These are phyloP conservation scores for Meriones unguiculatus DNA, from an alignment of 2,113 vertebrate genomes.

Conservation along the genomic window DNA sequence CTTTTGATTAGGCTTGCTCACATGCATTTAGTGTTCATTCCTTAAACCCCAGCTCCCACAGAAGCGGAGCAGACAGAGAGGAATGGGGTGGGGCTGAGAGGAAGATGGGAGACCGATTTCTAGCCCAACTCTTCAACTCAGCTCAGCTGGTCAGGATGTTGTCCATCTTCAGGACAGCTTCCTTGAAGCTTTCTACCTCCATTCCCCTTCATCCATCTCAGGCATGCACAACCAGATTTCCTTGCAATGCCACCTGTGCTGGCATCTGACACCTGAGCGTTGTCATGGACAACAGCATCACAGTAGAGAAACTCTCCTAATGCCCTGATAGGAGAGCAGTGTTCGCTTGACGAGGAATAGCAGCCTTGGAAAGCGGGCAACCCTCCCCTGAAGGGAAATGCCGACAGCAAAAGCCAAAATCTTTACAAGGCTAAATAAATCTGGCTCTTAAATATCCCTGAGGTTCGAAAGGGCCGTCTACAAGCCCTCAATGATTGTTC, in stretches of 20 bases:
- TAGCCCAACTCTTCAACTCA: neutral
- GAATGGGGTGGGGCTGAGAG: neutral
- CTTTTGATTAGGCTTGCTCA: neutral
- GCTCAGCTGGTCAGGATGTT: neutral
- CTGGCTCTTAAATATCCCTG: neutral
- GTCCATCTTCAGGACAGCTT: slow-evolving; percentile 7
- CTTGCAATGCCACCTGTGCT: neutral
- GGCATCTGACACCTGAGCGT: neutral
- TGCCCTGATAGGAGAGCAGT: neutral
- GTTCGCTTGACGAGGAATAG: slow-evolving; percentile 7
- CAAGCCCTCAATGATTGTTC: neutral
- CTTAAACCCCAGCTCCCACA: neutral
- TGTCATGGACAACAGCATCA: neutral
- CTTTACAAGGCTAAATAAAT: neutral
- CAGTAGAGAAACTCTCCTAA: neutral
- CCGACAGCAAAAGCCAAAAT: neutral
- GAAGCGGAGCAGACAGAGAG: neutral
- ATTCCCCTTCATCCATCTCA: neutral
- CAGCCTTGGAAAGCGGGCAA: neutral
- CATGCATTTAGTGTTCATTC: neutral
- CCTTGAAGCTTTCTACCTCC: slow-evolving; percentile 61
- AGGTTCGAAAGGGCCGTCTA: neutral
- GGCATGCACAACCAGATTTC: neutral
- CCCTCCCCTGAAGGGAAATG: neutral
- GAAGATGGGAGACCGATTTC: neutral